phyloP scores from a whole-genome alignment of 1,140 invertebrate genomes.

The Euura lappo region DNA sequence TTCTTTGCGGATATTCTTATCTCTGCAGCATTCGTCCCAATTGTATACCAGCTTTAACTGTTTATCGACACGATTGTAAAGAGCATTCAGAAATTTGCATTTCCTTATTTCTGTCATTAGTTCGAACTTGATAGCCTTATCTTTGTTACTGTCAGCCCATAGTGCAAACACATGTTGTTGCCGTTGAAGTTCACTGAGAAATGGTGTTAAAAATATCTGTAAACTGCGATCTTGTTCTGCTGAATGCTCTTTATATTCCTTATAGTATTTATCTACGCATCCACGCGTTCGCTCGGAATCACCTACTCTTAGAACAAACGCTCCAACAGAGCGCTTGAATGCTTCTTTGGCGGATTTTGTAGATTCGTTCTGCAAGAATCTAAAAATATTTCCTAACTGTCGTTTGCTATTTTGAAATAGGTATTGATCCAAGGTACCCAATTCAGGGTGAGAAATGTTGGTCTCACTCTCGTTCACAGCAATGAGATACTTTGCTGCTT shows the following conservation, averaged over 20 bases:
- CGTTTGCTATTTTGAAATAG: neutral
- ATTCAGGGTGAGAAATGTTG: neutral
- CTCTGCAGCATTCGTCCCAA: neutral
- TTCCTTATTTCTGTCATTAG: neutral
- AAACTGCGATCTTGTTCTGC: neutral
- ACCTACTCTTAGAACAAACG: neutral
- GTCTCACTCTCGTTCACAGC: neutral
- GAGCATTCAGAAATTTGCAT: neutral
- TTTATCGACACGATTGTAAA: neutral
- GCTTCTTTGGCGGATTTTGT: neutral
- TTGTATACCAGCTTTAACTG: neutral
- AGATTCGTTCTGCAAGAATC: neutral
- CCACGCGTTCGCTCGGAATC: too few relatives aligned
- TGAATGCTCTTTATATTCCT: neutral
- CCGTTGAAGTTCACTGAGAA: neutral
- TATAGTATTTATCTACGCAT: neutral
- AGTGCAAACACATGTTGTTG: neutral
- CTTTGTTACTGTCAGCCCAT: neutral
- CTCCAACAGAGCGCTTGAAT: neutral
- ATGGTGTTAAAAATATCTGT: neutral
- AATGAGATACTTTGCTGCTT: neutral
- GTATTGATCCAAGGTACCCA: neutral
- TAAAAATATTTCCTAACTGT: neutral
- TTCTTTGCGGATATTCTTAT: neutral
- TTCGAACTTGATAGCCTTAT: neutral